A percentile compares a stretch with the other conserved stretches of the same genome.
These are phyloP conservation scores for Aphelinus atriplicis DNA, from an alignment of 1,140 invertebrate genomes.

Conservation along the genomic window DNA sequence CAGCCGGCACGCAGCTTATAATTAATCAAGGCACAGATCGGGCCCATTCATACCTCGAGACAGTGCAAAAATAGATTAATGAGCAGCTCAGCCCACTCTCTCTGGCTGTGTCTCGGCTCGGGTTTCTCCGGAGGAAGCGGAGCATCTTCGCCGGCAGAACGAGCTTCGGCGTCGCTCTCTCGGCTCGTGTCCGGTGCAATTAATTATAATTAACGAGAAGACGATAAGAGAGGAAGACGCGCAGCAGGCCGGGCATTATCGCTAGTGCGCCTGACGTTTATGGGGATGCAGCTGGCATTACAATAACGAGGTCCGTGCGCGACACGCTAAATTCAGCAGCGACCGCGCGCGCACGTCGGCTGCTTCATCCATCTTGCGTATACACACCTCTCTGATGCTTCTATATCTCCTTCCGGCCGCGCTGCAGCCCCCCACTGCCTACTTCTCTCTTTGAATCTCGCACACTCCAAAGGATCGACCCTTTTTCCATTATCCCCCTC, in stretches of 20 bases:
- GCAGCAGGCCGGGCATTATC: background rate
- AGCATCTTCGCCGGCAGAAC: no score
- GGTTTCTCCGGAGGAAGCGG: background rate
- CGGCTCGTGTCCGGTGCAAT: constrained; percentile 8
- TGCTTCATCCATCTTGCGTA: constrained; percentile 9
- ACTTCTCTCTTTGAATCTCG: no score
- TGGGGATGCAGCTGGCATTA: constrained; percentile 41
- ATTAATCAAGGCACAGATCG: no score
- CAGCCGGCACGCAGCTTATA: background rate
- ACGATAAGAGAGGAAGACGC: constrained; percentile 23
- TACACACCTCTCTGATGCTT: background rate
- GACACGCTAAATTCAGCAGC: constrained; percentile 19
- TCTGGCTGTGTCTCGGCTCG: background rate
- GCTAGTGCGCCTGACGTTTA: constrained; percentile 46
- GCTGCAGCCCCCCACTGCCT: background rate
- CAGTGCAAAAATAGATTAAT: no score
- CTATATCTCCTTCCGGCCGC: background rate
- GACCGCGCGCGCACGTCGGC: no score
- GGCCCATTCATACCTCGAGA: no score
- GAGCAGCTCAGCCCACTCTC: no score
- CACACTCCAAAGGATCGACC: no score
- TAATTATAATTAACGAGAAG: constrained; percentile 34
- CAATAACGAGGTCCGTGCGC: constrained; percentile 24
- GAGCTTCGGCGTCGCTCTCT: no score
- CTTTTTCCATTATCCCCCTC: background rate